A percentile compares a stretch with the other conserved stretches of the same genome.
Conservation (phyloP, 2,888 invertebrate species). For the Strigamia maritima region DNA sequence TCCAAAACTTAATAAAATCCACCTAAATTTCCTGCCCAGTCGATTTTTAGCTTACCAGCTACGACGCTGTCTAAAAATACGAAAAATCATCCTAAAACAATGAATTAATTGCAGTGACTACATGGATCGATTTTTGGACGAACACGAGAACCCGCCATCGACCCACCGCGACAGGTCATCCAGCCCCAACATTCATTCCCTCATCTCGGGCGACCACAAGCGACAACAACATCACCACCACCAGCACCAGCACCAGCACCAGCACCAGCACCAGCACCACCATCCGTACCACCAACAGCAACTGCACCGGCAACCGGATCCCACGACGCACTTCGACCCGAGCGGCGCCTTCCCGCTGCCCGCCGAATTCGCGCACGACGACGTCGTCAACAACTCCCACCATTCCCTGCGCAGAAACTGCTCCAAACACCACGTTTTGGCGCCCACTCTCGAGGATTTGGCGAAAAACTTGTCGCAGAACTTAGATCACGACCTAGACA, state of each 20-base stretch:
- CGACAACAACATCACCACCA: slow-evolving; percentile 46
- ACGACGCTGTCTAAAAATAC: too few relatives aligned
- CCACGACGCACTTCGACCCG: too few relatives aligned
- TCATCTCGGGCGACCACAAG: slow-evolving; percentile 55
- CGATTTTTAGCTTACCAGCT: too few relatives aligned
- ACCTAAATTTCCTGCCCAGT: too few relatives aligned
- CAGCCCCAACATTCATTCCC: slow-evolving; percentile 64
- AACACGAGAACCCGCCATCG: slow-evolving; percentile 59
- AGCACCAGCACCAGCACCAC: neutral
- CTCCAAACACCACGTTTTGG: neutral
- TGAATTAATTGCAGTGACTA: too few relatives aligned
- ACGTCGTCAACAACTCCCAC: too few relatives aligned
- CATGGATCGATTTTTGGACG: slow-evolving; percentile 87
- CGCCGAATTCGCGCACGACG: too few relatives aligned
- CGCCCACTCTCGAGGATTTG: slow-evolving; percentile 18
- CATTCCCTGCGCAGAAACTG: neutral
- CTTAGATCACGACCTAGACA: neutral
- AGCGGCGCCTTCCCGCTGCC: too few relatives aligned
- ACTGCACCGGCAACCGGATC: too few relatives aligned
- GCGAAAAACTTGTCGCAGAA: slow-evolving; percentile 36
- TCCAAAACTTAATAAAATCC: too few relatives aligned
- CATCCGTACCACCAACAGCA: neutral
- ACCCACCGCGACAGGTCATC: slow-evolving; percentile 59
- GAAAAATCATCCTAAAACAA: too few relatives aligned
- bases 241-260: neutral